Percentiles rank a stretch among this genome's conserved stretches.
Evolutionary conservation across 2,113 vertebrate genomes (phyloP).

Genomic region (Microtus richardsoni): DNA sequence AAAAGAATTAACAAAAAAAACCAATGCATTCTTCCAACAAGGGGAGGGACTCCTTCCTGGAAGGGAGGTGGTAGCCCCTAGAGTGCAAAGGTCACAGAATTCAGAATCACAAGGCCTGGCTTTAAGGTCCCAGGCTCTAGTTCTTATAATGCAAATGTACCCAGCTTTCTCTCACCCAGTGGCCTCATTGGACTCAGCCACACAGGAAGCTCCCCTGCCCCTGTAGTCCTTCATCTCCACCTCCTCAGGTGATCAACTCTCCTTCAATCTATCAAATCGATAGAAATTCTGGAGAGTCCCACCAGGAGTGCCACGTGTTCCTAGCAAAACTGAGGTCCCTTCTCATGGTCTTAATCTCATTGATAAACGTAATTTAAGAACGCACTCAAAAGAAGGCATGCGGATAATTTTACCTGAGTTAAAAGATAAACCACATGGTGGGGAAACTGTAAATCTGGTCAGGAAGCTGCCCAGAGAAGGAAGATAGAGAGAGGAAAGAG

Average conservation of each 20-base stretch:
- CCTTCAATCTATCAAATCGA: background rate
- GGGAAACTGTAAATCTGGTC: background rate
- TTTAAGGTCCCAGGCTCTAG: background rate
- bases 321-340: background rate
- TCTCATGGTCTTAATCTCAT: background rate
- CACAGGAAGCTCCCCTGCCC: accelerated
- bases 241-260: background rate
- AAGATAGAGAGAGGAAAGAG: background rate
- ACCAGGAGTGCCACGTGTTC: no score
- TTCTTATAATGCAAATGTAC: no score
- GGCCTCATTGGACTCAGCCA: accelerated
- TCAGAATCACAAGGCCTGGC: background rate
- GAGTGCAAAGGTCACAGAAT: background rate
- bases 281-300: background rate
- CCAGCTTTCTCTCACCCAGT: background rate
- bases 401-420: background rate
- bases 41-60: background rate
- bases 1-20: background rate
- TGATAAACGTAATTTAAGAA: background rate
- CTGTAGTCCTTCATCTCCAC: background rate
- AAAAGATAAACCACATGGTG: background rate
- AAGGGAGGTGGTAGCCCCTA: background rate
- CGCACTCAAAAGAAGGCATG: background rate
- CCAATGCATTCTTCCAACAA: background rate
- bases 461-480: background rate